A percentile compares a stretch with the other conserved stretches of the same genome.
phyloP scores from a whole-genome alignment of 2,113 vertebrate species.

The Furnarius figulus region DNA sequence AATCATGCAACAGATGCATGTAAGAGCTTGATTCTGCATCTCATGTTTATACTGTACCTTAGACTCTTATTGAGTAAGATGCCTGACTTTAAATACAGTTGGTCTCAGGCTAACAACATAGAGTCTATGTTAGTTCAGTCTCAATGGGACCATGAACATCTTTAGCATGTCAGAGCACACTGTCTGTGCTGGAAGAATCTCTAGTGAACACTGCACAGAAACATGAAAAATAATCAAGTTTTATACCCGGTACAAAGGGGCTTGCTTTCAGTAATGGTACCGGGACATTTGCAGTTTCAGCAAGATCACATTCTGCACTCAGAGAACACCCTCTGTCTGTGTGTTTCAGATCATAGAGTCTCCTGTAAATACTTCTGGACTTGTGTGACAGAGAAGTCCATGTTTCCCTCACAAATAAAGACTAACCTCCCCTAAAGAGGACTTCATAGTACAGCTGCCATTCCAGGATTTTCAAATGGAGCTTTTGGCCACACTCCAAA shows the following conservation, averaged over 20 bases:
- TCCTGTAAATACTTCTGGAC: neutral
- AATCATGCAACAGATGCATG: neutral
- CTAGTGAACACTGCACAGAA: neutral
- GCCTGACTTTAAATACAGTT: neutral
- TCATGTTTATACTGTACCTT: neutral
- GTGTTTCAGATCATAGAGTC: neutral
- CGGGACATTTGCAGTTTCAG: neutral
- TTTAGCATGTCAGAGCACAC: neutral
- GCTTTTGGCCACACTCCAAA: constrained; percentile 38
- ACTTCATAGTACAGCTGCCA: neutral
- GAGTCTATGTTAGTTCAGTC: neutral
- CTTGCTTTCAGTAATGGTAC: neutral
- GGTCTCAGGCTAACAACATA: neutral
- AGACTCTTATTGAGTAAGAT: neutral
- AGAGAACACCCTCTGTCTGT: neutral
- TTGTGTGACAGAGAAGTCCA: neutral
- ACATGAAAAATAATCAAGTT: neutral
- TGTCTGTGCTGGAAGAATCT: neutral
- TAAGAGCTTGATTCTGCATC: neutral
- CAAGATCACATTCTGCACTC: neutral
- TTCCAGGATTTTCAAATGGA: neutral
- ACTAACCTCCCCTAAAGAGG: neutral
- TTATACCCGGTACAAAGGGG: neutral
- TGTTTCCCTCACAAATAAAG: neutral
- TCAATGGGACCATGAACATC: neutral